Base-by-base conservation (phyloP, 2,888 invertebrate genomes). In the Zeuzera pyrina region DNA sequence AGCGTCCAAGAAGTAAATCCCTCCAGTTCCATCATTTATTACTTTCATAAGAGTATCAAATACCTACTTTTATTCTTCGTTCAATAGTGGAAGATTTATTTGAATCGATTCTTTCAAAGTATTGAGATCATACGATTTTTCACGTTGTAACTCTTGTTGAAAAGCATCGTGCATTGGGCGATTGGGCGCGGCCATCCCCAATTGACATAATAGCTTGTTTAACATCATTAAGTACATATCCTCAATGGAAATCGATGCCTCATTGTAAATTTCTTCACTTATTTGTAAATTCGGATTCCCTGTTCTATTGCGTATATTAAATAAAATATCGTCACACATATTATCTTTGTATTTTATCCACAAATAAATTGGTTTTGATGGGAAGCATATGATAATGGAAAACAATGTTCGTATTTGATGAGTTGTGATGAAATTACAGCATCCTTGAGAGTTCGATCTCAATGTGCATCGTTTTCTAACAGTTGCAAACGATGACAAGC, bases 181-280 rank as follows among this genome's bases (percentile, higher is more conserved):
- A 49, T 56, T 55, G 30, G 51, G 57, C 35, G 52, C 39, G 11
- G 38, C 15, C 55, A 57, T 33, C 15, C 52, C 52, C 31, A 56
- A 45, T 39, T 49, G 39, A 30, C 14, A 27, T 30, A 55, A 39
- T 49, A 43, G 16, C 37, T 43, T 43, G 34, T 49, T 47, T 38
- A 43, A 25, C 29, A 44, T 41, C 8, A 39, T 33, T 34, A 43
- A 39, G 16, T 36, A 45, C 30, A 38, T 36, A 12, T 42, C 39
- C 12, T 36, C 33, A 15, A 33, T 33, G n/a, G 25, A 15, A 29
- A 44, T 39, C 35, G 40, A 44, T 36, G 36, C 25, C 15, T 42
- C 36, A 14, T 41, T 43, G 36, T 36, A 36, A 32, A 40, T 44
- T 38, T 39, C 36, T 37, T 8, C 19, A 19, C 19, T 19, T 6